A percentile compares a stretch with the other conserved stretches of the same genome.
These are phyloP conservation scores for Falco punctatus DNA, from an alignment of 2,113 vertebrate genomes.

Conservation along the genomic window DNA sequence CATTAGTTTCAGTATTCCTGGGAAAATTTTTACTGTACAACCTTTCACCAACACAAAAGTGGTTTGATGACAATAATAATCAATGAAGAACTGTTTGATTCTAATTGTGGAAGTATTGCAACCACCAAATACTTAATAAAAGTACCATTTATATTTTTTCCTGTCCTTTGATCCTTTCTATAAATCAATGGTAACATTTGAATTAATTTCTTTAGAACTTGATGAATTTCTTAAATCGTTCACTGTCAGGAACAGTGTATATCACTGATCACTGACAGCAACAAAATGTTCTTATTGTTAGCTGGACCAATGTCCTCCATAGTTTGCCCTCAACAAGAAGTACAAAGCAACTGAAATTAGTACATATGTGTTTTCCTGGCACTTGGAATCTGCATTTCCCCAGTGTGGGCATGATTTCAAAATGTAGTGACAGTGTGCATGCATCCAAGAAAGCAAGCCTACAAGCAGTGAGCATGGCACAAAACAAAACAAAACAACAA, in stretches of 20 bases:
- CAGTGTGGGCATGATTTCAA: slow-evolving; percentile 1
- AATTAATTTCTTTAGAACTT: neutral
- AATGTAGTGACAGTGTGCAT: slow-evolving; percentile 34
- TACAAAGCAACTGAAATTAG: neutral
- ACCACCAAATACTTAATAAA: neutral
- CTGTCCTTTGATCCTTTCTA: neutral
- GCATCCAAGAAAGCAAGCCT: slow-evolving; percentile 41
- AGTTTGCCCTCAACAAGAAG: neutral
- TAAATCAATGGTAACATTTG: neutral
- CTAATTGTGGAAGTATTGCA: neutral
- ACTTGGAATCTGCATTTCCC: neutral
- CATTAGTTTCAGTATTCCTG: neutral
- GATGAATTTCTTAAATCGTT: neutral
- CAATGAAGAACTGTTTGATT: neutral
- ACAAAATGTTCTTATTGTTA: neutral
- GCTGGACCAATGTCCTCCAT: neutral
- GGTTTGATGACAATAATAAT: neutral
- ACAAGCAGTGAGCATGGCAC: neutral
- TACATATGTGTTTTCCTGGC: neutral
- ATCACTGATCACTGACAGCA: neutral
- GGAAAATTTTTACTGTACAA: neutral
- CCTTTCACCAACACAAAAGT: neutral
- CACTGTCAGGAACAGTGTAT: neutral
- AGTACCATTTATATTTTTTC: neutral
- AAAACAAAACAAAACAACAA: neutral